Conservation (phyloP, 1,140 invertebrate genomes). For the Oryzaephilus surinamensis region DNA sequence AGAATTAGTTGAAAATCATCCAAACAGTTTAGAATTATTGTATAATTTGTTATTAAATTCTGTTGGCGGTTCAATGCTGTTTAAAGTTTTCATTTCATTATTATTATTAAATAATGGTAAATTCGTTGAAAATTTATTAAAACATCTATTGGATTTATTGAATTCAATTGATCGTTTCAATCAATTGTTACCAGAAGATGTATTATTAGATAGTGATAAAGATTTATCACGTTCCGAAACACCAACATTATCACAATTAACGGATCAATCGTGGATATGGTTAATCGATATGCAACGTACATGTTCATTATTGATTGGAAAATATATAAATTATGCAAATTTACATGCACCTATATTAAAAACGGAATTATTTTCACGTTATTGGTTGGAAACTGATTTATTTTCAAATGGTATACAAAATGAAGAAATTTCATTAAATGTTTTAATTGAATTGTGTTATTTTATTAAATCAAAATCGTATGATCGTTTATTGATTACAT, state of each 20-base stretch:
- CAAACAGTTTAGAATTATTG: slow-evolving; percentile 31
- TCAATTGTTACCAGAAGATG: slow-evolving; percentile 38
- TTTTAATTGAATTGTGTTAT: slow-evolving; percentile 11
- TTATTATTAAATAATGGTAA: slow-evolving; percentile 40
- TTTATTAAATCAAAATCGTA: slow-evolving; percentile 8
- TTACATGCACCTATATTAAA: slow-evolving; percentile 38
- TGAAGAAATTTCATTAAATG: slow-evolving; percentile 11
- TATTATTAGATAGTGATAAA: slow-evolving; percentile 20
- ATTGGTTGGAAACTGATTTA: slow-evolving; percentile 44
- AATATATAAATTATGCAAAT: slow-evolving; percentile 45
- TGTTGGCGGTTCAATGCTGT: slow-evolving; percentile 45
- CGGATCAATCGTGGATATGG: slow-evolving; percentile 47
- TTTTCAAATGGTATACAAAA: slow-evolving; percentile 45
- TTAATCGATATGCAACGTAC: slow-evolving; percentile 50
- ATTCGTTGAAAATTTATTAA: slow-evolving; percentile 38
- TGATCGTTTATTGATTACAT: slow-evolving; percentile 3
- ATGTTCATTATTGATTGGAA: slow-evolving; percentile 48
- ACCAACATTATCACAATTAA: slow-evolving; percentile 36
- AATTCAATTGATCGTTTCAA: slow-evolving; percentile 44
- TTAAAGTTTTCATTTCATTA: slow-evolving; percentile 46
- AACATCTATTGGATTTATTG: slow-evolving; percentile 41
- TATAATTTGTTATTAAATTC: slow-evolving; percentile 44
- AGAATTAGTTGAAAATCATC: slow-evolving; percentile 32
- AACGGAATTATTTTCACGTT: slow-evolving; percentile 38
- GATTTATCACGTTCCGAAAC: slow-evolving; percentile 35